phyloP scores from a whole-genome alignment of 64 coral and sea anemone genomes.

The Trachythela sp. region DNA sequence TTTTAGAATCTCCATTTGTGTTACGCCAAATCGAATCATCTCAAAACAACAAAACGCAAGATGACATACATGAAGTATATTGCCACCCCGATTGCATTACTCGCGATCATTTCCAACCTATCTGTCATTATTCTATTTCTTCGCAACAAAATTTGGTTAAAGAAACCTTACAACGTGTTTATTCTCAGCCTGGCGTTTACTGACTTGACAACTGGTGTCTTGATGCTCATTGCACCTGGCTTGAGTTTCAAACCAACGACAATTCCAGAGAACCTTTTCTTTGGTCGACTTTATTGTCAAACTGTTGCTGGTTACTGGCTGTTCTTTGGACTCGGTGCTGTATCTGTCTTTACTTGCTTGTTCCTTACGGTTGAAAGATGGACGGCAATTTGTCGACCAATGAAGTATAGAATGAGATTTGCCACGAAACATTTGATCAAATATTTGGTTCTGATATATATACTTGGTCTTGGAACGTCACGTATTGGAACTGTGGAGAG shows the following conservation, averaged over 20 bases:
- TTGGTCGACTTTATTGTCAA: conserved; percentile 8
- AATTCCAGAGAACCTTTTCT: background rate
- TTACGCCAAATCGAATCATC: background rate
- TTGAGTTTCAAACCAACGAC: background rate
- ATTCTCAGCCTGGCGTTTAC: background rate
- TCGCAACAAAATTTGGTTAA: background rate
- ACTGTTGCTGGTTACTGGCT: background rate
- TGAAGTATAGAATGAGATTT: background rate
- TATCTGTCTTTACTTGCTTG: background rate
- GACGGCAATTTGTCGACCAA: conserved; percentile 16
- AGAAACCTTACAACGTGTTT: conserved; percentile 11
- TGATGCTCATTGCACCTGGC: background rate
- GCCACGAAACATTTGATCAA: background rate
- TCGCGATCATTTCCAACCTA: background rate
- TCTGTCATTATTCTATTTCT: background rate
- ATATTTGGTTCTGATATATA: background rate
- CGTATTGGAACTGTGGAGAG: background rate
- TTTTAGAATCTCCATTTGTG: background rate
- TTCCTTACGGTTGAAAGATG: background rate
- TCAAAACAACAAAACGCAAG: background rate
- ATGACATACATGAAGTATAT: background rate
- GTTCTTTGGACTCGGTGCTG: background rate
- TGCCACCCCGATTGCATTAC: background rate
- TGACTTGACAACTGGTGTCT: background rate
- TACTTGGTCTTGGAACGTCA: background rate